Percentiles rank a stretch among this genome's conserved stretches.
Conservation (phyloP, 1,140 invertebrate genomes). For the Drosophila azteca region DNA sequence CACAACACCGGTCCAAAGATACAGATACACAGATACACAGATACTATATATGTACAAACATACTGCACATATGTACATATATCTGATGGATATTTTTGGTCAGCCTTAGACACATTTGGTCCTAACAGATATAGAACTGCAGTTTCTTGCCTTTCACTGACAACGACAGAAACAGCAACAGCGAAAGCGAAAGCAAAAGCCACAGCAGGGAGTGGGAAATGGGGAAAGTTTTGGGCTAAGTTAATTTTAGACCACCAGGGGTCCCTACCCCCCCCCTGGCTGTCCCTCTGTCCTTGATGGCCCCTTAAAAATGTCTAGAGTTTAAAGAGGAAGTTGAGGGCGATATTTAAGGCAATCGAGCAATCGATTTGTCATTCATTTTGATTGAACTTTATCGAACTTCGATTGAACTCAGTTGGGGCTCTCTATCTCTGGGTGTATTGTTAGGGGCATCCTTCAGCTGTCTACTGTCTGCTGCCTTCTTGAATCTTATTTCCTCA, state of each 20-base stretch:
- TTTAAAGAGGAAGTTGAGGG: slow-evolving; percentile 21
- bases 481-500: too few relatives aligned
- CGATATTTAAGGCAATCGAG: slow-evolving; percentile 24
- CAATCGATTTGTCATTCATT: too few relatives aligned
- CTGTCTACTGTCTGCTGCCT: too few relatives aligned
- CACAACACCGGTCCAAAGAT: slow-evolving; percentile 7
- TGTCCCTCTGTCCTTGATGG: neutral
- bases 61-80: neutral
- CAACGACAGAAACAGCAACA: too few relatives aligned
- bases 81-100: slow-evolving; percentile 60
- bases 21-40: slow-evolving; percentile 15
- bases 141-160: slow-evolving; percentile 48
- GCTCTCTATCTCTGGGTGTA: too few relatives aligned
- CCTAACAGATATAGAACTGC: slow-evolving; percentile 60
- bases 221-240: slow-evolving; percentile 44
- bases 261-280: slow-evolving; percentile 5
- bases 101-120: slow-evolving; percentile 52
- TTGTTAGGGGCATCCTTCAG: too few relatives aligned
- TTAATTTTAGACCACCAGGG: slow-evolving; percentile 72
- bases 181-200: too few relatives aligned
- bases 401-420: too few relatives aligned
- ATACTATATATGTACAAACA: neutral
- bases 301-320: slow-evolving; percentile 7
- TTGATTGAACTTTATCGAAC: too few relatives aligned
- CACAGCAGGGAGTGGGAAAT: neutral